These are phyloP conservation scores for Ophion obscuratus DNA, from an alignment of 2,888 invertebrate species.

Conservation along the genomic window DNA sequence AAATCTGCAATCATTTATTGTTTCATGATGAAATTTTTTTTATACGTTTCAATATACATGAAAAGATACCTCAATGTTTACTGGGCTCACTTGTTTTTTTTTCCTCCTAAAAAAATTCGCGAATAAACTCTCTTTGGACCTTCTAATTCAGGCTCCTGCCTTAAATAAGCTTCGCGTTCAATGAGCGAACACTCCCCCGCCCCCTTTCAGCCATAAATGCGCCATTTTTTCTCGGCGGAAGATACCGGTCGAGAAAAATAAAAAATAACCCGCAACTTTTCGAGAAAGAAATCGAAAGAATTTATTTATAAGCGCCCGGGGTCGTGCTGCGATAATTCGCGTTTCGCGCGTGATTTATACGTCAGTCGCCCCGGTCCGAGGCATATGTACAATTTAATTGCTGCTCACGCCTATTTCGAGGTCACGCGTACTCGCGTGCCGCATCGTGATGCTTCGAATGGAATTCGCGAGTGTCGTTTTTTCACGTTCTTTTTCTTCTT, in stretches of 20 bases:
- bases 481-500: background rate
- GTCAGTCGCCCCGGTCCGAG: slow-evolving; percentile 22
- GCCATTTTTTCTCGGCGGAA: background rate
- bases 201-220: background rate
- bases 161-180: background rate
- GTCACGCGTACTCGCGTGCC: slow-evolving; percentile 45
- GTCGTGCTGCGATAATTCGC: background rate
- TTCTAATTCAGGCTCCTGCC: too few relatives aligned
- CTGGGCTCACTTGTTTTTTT: too few relatives aligned
- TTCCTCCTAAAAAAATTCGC: too few relatives aligned
- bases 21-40: too few relatives aligned
- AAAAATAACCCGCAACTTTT: background rate
- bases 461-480: slow-evolving; percentile 28
- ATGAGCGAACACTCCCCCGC: too few relatives aligned
- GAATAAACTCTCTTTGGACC: too few relatives aligned
- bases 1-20: too few relatives aligned
- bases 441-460: slow-evolving; percentile 31
- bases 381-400: slow-evolving; percentile 58
- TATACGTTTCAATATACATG: too few relatives aligned
- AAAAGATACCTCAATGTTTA: too few relatives aligned
- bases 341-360: slow-evolving; percentile 27
- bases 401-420: slow-evolving; percentile 60
- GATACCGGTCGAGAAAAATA: background rate
- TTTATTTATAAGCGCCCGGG: background rate
- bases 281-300: background rate